These are phyloP conservation scores for Macroramphosus scolopax DNA, from an alignment of 2,797 vertebrate genomes.

Conservation along the genomic window DNA sequence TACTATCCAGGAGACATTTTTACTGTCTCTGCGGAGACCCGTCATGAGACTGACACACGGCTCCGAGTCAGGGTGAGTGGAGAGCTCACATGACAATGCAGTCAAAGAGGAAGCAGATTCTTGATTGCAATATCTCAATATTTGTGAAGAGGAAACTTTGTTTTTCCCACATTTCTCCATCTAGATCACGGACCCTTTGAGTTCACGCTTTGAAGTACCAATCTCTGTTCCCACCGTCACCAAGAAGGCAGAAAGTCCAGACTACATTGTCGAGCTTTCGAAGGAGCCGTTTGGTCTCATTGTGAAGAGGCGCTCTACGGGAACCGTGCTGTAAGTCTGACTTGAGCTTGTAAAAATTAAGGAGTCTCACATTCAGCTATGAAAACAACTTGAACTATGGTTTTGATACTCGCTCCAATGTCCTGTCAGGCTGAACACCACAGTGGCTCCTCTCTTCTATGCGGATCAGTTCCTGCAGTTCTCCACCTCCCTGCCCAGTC, in stretches of 20 bases:
- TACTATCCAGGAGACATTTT: constrained; percentile 84
- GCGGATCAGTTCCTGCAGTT: constrained; percentile 90
- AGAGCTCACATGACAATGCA: too few species aligned
- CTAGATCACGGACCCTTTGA: constrained; percentile 79
- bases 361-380: too few species aligned
- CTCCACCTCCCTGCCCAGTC: constrained; percentile 76
- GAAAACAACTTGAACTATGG: not conserved
- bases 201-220: constrained; percentile 80
- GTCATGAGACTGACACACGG: constrained; percentile 79
- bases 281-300: constrained; percentile 78
- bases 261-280: constrained; percentile 79
- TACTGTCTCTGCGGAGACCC: constrained; percentile 75
- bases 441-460: constrained; percentile 86
- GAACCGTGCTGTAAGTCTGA: constrained; percentile 71
- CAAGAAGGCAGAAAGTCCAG: constrained; percentile 72
- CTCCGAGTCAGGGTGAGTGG: constrained; percentile 82
- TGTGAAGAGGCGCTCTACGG: constrained; percentile 72
- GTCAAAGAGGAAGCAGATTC: not conserved
- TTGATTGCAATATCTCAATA: too few species aligned
- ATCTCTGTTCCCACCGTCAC: constrained; percentile 71
- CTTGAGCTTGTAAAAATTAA: too few species aligned
- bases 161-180: constrained; percentile 6
- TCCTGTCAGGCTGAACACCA: constrained; percentile 80
- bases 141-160: too few species aligned
- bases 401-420: not conserved